These are phyloP conservation scores for Cecidostiba fungosa DNA, from an alignment of 2,888 invertebrate genomes.

Conservation along the genomic window DNA sequence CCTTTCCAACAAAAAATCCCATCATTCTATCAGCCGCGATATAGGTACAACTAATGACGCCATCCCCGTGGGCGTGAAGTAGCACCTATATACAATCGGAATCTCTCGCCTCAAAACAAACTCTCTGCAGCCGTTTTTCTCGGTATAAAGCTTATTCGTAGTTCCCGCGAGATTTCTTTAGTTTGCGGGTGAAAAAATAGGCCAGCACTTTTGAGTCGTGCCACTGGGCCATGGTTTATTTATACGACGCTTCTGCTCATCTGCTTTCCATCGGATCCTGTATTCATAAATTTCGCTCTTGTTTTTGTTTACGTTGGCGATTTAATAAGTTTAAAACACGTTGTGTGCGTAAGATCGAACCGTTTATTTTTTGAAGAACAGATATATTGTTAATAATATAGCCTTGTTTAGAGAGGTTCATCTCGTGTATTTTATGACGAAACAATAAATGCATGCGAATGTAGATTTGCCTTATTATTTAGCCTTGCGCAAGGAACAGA, in stretches of 20 bases:
- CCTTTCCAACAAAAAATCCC: neutral
- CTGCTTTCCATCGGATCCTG: neutral
- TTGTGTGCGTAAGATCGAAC: neutral
- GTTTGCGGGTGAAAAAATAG: conserved; percentile 18
- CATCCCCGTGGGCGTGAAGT: neutral
- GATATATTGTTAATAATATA: too few relatives aligned
- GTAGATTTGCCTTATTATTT: too few relatives aligned
- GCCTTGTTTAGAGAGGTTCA: too few relatives aligned
- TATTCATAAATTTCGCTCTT: neutral
- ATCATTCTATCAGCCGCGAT: neutral
- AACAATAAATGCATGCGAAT: too few relatives aligned
- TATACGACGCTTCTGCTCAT: neutral
- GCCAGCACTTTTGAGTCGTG: neutral
- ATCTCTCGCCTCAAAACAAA: neutral
- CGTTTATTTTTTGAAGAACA: neutral
- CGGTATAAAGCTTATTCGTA: neutral
- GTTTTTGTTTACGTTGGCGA: neutral
- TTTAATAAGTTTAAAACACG: too few relatives aligned
- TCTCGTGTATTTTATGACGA: too few relatives aligned
- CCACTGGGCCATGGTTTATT: neutral
- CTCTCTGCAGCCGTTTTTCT: neutral
- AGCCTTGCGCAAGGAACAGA: too few relatives aligned
- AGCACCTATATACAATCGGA: neutral
- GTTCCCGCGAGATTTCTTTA: neutral
- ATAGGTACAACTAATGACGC: neutral